phyloP scores from a whole-genome alignment of 23 tunicate species.

The Oikopleura albicans region DNA sequence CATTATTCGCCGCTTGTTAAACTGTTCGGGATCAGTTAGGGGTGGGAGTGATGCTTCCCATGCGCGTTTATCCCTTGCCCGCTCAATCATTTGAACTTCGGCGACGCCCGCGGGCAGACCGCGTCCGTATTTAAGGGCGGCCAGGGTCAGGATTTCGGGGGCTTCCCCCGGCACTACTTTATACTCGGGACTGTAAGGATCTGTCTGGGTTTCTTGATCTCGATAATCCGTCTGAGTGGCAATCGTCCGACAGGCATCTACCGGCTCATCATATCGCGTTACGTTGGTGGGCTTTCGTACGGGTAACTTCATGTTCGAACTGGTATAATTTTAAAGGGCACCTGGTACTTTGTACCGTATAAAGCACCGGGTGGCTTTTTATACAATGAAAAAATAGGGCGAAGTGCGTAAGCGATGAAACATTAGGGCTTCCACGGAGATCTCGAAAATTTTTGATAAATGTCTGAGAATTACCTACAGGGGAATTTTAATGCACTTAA shows the following conservation, averaged over 20 bases:
- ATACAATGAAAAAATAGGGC: background rate
- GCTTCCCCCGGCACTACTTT: conserved; percentile 86
- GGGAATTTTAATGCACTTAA: no score
- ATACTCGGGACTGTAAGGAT: conserved; percentile 81
- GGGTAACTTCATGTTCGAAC: background rate
- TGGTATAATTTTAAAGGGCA: no score
- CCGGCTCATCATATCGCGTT: conserved; percentile 1
- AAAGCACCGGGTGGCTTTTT: background rate
- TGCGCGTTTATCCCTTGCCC: conserved; percentile 88
- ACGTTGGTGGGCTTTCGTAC: conserved; percentile 26
- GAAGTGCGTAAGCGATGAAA: no score
- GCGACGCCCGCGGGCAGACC: conserved; percentile 95
- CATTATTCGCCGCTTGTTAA: conserved; percentile 70
- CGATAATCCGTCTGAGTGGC: conserved; percentile 84
- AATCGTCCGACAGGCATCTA: conserved; percentile 8
- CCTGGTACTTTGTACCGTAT: no score
- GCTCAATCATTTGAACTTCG: conserved; percentile 93
- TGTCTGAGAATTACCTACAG: no score
- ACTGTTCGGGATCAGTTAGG: conserved; percentile 52
- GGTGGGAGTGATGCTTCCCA: conserved; percentile 94
- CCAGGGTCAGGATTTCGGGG: conserved; percentile 78
- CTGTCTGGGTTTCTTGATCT: conserved; percentile 93
- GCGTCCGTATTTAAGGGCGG: conserved; percentile 52
- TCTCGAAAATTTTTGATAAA: no score
- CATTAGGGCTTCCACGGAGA: no score